A percentile compares a stretch with the other conserved stretches of the same genome.
Evolutionary conservation across 2,888 invertebrate genomes (phyloP).

Genomic region (Drosophila ochracea): DNA sequence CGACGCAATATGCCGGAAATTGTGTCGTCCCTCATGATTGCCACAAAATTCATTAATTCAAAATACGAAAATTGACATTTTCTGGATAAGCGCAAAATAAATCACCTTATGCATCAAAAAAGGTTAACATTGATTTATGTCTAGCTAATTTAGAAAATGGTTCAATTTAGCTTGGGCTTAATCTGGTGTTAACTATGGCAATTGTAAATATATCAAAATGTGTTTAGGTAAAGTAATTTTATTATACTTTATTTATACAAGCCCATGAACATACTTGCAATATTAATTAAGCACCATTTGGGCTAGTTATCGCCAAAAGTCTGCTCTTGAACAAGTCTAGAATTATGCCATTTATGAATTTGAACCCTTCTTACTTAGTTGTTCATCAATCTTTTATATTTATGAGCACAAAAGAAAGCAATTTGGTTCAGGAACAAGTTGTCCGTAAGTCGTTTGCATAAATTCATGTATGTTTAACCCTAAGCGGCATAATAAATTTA

Average conservation of each 20-base stretch:
- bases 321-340: too few relatives aligned
- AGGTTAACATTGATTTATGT: background rate
- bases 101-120: too few relatives aligned
- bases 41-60: background rate
- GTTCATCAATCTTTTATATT: background rate
- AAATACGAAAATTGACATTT: background rate
- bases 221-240: background rate
- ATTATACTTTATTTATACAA: background rate
- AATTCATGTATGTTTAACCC: background rate
- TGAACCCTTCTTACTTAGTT: background rate
- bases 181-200: background rate
- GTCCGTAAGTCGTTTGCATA: background rate
- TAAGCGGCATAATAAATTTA: background rate
- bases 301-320: background rate
- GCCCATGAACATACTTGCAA: background rate
- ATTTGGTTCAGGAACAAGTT: background rate
- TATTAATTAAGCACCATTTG: background rate
- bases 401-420: background rate
- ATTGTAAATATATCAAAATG: background rate
- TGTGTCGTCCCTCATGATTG: background rate
- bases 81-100: background rate
- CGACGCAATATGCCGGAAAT: slow-evolving; percentile 14
- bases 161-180: background rate
- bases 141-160: background rate
- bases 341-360: background rate